Evolutionary conservation across 2,113 vertebrate species (phyloP), one percentile per base, ranked within the genome.

Genomic region (Typhlomys cinereus): DNA sequence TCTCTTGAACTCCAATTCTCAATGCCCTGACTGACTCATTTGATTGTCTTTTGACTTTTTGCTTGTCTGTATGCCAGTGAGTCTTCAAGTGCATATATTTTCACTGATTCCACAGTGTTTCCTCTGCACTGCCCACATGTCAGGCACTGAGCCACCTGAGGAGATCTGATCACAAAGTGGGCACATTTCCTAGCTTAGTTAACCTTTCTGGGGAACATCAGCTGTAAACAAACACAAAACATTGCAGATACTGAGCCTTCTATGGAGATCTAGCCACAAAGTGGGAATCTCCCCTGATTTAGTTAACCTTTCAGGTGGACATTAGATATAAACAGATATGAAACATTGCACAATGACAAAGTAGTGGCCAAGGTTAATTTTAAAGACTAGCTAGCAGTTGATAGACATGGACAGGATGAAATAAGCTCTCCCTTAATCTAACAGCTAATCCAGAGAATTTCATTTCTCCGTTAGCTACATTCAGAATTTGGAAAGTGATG

Each of bases 401-500:
- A 31, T 21, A 70, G 71, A 89, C 9, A 25, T 5, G 13, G 36
- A 5, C 62, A 85, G 27, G 29, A 48, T 29, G 14, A 85, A 88
- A 61, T 48, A 39, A 92, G 50, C 79, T 74, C 23, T 88, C 31
- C 86, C 57, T 92, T 54, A 87, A 18, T 92, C 13, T 34, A 67
- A 41, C 4, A 36, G 57, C 74, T 90, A 85, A 90, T 75, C 59
- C 50, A 67, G 25, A 71, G 21, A 50, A 23, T 95, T 85, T 89
- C 67, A 73, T 83, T 88, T 91, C 54, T 83, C 1, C 15, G 41
- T 88, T 91, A 69, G 31, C 74, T 94, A 57, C 78, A 67, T 59
- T 91, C 74, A 82, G 82, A 95, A 80, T 93, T 50, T 59, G 57
- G 52, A 92, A 87, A 44, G 39, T 85, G 25, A 39, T 78, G 70